Conservation (phyloP, 2,888 invertebrate species). For the Pandemis corylana region DNA sequence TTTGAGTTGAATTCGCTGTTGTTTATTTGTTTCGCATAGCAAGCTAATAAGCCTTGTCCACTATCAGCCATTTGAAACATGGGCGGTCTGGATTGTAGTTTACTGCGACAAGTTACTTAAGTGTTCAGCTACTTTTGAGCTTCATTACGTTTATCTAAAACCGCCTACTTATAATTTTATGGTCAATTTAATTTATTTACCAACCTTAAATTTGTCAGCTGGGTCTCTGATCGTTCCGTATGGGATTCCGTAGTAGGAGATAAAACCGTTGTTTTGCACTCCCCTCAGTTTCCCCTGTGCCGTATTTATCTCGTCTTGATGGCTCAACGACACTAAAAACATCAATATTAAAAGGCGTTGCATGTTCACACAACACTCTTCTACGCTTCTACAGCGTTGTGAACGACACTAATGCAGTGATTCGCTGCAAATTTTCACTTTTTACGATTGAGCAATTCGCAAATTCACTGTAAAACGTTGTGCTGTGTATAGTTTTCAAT, state of each 20-base stretch:
- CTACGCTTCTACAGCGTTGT: background rate
- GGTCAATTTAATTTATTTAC: background rate
- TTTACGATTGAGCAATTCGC: constrained; percentile 25
- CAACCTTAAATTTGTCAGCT: constrained; percentile 67
- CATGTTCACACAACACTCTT: constrained; percentile 5
- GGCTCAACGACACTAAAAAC: constrained; percentile 19
- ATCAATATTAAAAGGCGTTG: constrained; percentile 4
- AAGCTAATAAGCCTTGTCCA: no score
- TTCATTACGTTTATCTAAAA: background rate
- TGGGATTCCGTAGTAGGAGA: constrained; percentile 72
- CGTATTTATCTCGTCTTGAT: constrained; percentile 58
- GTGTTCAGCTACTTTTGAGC: no score
- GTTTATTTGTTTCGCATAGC: background rate
- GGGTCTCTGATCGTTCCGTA: constrained; percentile 60
- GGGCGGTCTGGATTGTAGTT: no score
- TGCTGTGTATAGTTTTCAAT: constrained; percentile 40
- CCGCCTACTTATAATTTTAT: background rate
- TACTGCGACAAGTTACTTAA: no score
- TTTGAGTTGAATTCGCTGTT: background rate
- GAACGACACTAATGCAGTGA: background rate
- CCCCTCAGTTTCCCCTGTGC: constrained; percentile 71
- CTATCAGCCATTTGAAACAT: no score
- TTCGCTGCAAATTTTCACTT: constrained; percentile 20
- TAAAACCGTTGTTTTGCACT: constrained; percentile 58
- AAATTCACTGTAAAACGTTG: background rate